Percentiles rank a stretch among this genome's conserved stretches.
These are phyloP conservation scores for Psittacara wagleri DNA, from an alignment of 2,113 vertebrate species.

Conservation along the genomic window DNA sequence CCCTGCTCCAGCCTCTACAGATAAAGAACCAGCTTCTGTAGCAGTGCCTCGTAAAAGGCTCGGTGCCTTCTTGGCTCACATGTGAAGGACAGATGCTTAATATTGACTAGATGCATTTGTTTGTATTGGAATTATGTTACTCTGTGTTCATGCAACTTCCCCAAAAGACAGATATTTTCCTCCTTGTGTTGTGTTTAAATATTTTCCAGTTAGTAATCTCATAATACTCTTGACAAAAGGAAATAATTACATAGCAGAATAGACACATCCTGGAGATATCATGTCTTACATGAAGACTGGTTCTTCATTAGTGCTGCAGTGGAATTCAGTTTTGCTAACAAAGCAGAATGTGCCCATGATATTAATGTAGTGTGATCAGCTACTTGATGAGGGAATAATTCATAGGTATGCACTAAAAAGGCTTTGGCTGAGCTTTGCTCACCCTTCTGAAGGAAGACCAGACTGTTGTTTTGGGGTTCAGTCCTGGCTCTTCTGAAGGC, in stretches of 20 bases:
- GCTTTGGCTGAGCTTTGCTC: conserved; percentile 49
- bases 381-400: conserved; percentile 39
- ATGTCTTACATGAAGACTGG: conserved; percentile 6
- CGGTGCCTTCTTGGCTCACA: neutral
- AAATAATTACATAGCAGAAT: conserved; percentile 15
- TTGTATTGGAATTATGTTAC: neutral
- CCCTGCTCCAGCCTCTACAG: neutral
- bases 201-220: conserved; percentile 38
- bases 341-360: conserved; percentile 44
- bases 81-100: neutral
- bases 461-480: conserved; percentile 65
- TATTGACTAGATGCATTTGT: neutral
- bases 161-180: neutral
- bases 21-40: neutral
- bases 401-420: conserved; percentile 20
- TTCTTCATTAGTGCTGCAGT: conserved; percentile 34
- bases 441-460: conserved; percentile 19
- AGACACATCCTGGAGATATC: conserved; percentile 12
- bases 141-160: neutral
- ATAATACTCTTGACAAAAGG: neutral
- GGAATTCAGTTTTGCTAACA: conserved; percentile 45
- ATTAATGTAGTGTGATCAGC: conserved; percentile 30
- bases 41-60: neutral
- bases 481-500: conserved; percentile 42
- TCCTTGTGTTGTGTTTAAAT: conserved; percentile 26